phyloP scores from a whole-genome alignment of 2,888 invertebrate genomes.

The Glyphotaelius pellucidus region DNA sequence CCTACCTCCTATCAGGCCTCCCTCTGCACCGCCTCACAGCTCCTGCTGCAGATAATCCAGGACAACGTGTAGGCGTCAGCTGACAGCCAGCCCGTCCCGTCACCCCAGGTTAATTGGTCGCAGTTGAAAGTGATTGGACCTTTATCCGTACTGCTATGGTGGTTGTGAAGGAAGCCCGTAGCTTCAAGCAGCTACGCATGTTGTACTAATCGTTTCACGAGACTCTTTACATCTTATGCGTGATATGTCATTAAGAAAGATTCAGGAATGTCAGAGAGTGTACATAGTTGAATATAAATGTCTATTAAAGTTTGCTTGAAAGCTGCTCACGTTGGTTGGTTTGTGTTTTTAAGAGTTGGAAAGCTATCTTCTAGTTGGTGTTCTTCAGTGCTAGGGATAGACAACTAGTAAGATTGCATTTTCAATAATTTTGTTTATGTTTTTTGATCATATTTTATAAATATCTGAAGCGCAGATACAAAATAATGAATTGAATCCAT shows the following conservation, averaged over 20 bases:
- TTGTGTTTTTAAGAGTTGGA: neutral
- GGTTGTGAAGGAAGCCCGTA: neutral
- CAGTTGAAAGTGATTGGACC: neutral
- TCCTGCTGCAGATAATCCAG: conserved; percentile 59
- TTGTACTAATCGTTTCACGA: conserved; percentile 14
- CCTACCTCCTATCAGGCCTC: conserved; percentile 39
- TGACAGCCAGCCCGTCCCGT: neutral
- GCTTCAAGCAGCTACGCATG: neutral
- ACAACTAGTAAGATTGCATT: conserved; percentile 27
- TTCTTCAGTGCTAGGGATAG: conserved; percentile 6
- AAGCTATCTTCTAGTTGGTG: neutral
- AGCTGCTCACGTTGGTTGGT: neutral
- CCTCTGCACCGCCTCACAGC: conserved; percentile 57
- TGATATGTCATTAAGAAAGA: conserved; percentile 19
- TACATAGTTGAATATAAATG: conserved; percentile 1
- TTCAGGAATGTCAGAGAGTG: conserved; percentile 9
- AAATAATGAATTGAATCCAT: neutral
- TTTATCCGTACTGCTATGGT: conserved; percentile 15
- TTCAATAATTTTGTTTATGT: neutral
- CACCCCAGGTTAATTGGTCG: no score
- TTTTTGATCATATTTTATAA: conserved; percentile 14
- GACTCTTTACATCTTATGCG: conserved; percentile 8
- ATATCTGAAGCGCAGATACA: neutral
- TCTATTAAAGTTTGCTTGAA: conserved; percentile 25
- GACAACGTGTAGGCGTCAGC: conserved; percentile 3